Conservation (phyloP, 2,113 vertebrate genomes). For the Pygathrix nemaeus region DNA sequence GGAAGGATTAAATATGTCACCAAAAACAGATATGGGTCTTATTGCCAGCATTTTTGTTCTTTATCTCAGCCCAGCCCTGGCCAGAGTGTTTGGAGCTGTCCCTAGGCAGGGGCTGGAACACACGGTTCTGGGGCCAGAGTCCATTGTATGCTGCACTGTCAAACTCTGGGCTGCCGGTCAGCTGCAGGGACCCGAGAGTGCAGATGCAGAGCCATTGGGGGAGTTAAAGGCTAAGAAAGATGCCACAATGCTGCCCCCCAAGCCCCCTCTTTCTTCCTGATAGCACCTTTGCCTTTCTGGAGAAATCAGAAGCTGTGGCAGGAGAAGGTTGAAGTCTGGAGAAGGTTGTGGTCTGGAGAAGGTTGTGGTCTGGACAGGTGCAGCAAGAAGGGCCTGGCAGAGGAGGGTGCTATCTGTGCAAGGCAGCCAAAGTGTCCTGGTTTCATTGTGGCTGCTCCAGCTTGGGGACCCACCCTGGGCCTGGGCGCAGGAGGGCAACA, state of each 20-base stretch:
- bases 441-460: neutral
- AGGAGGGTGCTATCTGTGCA: rapidly evolving
- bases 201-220: rapidly evolving
- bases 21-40: neutral
- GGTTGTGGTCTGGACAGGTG: too few relatives aligned
- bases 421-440: neutral
- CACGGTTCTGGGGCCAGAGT: neutral
- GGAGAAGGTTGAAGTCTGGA: too few relatives aligned
- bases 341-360: too few relatives aligned
- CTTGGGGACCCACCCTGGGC: rapidly evolving
- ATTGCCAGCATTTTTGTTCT: neutral
- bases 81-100: neutral
- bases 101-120: too few relatives aligned
- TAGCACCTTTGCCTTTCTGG: neutral
- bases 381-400: neutral
- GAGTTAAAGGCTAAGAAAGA: rapidly evolving
- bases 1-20: neutral
- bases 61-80: neutral
- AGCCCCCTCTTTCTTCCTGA: neutral
- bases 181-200: neutral
- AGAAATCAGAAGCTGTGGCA: neutral
- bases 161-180: neutral
- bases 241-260: neutral
- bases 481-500: neutral
- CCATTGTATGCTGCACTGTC: rapidly evolving